A percentile compares a stretch with the other conserved stretches of the same genome.
These are phyloP conservation scores for Syncerus caffer DNA, from an alignment of 2,797 vertebrate genomes.

Conservation along the genomic window DNA sequence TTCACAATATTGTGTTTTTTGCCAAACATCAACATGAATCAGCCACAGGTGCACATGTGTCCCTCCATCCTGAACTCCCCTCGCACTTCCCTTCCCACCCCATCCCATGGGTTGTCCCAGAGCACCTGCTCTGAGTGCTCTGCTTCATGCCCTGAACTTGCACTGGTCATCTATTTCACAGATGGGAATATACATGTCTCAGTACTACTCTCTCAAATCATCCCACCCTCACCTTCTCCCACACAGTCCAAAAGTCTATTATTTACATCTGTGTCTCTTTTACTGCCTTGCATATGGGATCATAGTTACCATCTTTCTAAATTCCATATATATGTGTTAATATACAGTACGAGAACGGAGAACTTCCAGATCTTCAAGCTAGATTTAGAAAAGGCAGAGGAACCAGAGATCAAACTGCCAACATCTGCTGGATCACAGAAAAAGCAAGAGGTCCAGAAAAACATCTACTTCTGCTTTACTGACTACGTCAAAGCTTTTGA, in stretches of 20 bases:
- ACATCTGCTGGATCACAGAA: neutral
- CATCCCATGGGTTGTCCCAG: neutral
- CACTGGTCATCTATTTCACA: neutral
- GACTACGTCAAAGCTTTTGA: neutral
- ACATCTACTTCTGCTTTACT: neutral
- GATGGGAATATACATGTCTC: neutral
- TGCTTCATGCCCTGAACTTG: neutral
- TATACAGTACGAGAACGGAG: neutral
- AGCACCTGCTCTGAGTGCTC: neutral
- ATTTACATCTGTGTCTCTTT: neutral
- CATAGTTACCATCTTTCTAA: neutral
- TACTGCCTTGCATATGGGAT: neutral
- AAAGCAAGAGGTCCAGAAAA: neutral
- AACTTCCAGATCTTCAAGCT: neutral
- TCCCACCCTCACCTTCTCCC: neutral
- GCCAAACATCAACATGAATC: neutral
- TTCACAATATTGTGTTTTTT: neutral
- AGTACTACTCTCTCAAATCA: neutral
- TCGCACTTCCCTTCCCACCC: neutral
- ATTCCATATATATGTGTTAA: neutral
- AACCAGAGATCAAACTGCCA: neutral
- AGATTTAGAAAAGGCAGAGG: neutral
- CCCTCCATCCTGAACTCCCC: neutral
- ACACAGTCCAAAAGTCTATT: neutral
- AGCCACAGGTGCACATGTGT: neutral